Base-by-base conservation (phyloP, 2,888 invertebrate species). In the Caenorhabditis japonica region DNA sequence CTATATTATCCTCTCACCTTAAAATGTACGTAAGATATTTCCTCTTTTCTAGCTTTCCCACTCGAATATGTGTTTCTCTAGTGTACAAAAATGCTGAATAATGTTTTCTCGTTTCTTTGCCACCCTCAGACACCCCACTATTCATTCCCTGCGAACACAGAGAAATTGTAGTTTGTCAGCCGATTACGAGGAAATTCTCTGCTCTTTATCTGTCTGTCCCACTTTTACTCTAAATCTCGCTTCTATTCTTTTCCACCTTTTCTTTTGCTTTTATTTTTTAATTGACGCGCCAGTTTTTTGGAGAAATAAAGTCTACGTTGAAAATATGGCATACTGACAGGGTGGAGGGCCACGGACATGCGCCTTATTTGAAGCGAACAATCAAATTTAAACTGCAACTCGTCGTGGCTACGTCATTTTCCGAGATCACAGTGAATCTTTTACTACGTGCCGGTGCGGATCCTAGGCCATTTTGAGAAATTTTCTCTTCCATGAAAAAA, bases 281-380 rank as follows among this genome's bases (percentile, higher is more conserved):
- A 30, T 46, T 34, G 15, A 43, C 56, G 41, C 46, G 58, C 46
- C 58, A 49, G 49, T 39, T 39, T 47, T 49, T 56, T 60, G 58
- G 58, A 58, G 58, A 58, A 46, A 36, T 27, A 46, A 58, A 58
- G 36, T 33, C 23, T 4, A 27, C 21, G 17, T 46, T 17, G 19
- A 23, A 56, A 46, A 44, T 19, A 13, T n/a, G n/a, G n/a, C n/a
- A n/a, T n/a, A n/a, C n/a, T n/a, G n/a, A n/a, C n/a, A n/a, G n/a
- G n/a, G n/a, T n/a, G n/a, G n/a, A n/a, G n/a, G 27, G 7, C 7
- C 25, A n/a, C 13, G 13, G 7, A 25, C 1, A n/a, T 13, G 2
- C n/a, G n/a, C 46, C 2, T 46, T n/a, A n/a, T 25, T n/a, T n/a
- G n/a, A n/a, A n/a, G n/a, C n/a, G n/a, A n/a, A n/a, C n/a, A n/a